A percentile compares a stretch with the other conserved stretches of the same genome.
phyloP scores from a whole-genome alignment of 1,140 invertebrate genomes.

The Gonatopus flavifemur region DNA sequence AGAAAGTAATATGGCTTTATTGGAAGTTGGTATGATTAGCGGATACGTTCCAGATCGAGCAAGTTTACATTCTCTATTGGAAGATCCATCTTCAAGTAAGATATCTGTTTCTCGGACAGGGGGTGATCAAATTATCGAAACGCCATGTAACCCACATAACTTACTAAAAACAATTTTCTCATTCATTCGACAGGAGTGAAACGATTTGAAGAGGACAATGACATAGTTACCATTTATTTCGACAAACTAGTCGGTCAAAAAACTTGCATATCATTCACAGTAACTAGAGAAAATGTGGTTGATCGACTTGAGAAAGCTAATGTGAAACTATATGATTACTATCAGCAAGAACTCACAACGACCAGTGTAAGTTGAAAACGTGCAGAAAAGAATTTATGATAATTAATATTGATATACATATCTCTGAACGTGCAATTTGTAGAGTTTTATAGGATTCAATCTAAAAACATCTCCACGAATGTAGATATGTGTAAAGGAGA shows the following conservation, averaged over 20 bases:
- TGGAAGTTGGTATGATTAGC: constrained; percentile 68
- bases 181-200: constrained; percentile 54
- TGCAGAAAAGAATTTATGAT: no score
- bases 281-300: constrained; percentile 49
- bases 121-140: background rate
- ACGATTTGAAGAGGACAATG: constrained; percentile 58
- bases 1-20: constrained; percentile 66
- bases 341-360: constrained; percentile 60
- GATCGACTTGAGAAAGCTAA: constrained; percentile 63
- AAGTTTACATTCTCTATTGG: constrained; percentile 54
- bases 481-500: no score
- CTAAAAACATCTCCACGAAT: no score
- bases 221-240: constrained; percentile 57
- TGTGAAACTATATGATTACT: constrained; percentile 72
- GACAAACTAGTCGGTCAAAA: constrained; percentile 55
- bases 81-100: constrained; percentile 53
- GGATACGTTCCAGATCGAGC: constrained; percentile 64
- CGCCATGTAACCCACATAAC: background rate
- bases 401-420: no score
- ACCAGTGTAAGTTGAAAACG: constrained; percentile 29
- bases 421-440: no score
- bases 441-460: no score
- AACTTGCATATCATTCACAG: constrained; percentile 56
- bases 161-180: background rate
- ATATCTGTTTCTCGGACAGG: no score